Evolutionary conservation across 2,797 vertebrate species (phyloP).

Genomic region (Tachyglossus aculeatus): DNA sequence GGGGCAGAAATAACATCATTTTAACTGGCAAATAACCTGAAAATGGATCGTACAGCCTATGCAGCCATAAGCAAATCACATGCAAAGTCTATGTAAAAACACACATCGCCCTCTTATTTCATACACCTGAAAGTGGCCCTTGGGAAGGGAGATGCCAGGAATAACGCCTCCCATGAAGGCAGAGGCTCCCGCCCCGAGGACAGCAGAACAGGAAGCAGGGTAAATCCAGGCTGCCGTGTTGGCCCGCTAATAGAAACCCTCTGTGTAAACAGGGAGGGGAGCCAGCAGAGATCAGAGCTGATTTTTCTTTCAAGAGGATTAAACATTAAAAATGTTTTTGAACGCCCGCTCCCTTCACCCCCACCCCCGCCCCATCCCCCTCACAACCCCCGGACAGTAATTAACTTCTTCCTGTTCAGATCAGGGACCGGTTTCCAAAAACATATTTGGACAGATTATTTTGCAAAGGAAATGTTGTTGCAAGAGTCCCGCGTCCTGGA

Average conservation of each 20-base stretch:
- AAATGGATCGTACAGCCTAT: no score
- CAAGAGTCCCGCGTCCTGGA: conserved; percentile 68
- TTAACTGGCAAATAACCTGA: no score
- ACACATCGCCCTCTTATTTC: no score
- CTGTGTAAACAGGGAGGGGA: conserved; percentile 71
- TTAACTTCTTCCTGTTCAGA: conserved; percentile 80
- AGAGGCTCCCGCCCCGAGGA: conserved; percentile 61
- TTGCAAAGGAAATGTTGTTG: conserved; percentile 82
- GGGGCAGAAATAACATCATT: no score
- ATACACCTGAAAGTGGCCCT: no score
- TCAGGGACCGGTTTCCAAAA: conserved; percentile 72
- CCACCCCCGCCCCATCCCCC: conserved; percentile 46
- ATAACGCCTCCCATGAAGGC: conserved; percentile 38
- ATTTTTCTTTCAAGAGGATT: conserved; percentile 74
- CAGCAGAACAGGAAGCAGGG: conserved; percentile 50
- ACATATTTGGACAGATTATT: conserved; percentile 76
- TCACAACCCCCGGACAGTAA: conserved; percentile 69
- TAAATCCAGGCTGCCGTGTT: conserved; percentile 20
- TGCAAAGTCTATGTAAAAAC: no score
- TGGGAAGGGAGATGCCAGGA: not conserved
- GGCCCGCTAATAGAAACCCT: conserved; percentile 70
- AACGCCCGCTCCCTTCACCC: conserved; percentile 64
- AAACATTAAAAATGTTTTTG: conserved; percentile 73
- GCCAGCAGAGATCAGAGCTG: conserved; percentile 69
- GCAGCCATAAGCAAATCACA: no score